Conservation (phyloP, 2,888 invertebrate species). For the Andrena marginata region DNA sequence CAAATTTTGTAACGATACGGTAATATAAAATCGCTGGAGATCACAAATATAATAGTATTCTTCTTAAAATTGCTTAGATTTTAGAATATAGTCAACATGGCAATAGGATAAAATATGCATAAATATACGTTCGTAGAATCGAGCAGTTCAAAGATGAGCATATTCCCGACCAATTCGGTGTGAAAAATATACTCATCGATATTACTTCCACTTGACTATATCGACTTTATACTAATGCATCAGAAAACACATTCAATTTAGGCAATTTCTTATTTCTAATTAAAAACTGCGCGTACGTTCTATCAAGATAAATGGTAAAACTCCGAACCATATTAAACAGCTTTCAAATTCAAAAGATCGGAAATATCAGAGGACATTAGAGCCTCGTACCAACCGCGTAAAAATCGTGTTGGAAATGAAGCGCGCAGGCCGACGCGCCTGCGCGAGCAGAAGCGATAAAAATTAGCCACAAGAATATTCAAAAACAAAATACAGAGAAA, state of each 20-base stretch:
- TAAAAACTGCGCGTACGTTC: background rate
- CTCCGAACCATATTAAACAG: background rate
- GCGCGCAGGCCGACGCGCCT: too few relatives aligned
- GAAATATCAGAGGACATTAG: background rate
- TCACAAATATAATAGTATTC: background rate
- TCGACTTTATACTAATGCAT: background rate
- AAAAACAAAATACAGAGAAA: background rate
- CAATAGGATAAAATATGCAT: background rate
- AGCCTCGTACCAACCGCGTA: background rate
- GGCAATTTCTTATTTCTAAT: background rate
- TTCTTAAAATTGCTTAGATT: background rate
- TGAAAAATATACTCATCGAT: background rate
- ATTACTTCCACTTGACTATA: constrained; percentile 21
- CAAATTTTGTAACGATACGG: constrained; percentile 16
- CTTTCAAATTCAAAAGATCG: background rate
- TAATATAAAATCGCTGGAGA: background rate
- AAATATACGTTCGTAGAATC: background rate
- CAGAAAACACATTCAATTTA: background rate
- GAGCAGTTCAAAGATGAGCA: background rate
- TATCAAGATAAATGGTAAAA: background rate
- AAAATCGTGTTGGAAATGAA: too few relatives aligned
- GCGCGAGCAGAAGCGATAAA: too few relatives aligned
- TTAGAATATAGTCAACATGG: background rate
- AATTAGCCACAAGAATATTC: too few relatives aligned
- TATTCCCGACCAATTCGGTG: background rate